A percentile compares a stretch with the other conserved stretches of the same genome.
phyloP scores from a whole-genome alignment of 30 jellyfish, hydroid and myxozoan species.

The Nemopilema nomurai region DNA sequence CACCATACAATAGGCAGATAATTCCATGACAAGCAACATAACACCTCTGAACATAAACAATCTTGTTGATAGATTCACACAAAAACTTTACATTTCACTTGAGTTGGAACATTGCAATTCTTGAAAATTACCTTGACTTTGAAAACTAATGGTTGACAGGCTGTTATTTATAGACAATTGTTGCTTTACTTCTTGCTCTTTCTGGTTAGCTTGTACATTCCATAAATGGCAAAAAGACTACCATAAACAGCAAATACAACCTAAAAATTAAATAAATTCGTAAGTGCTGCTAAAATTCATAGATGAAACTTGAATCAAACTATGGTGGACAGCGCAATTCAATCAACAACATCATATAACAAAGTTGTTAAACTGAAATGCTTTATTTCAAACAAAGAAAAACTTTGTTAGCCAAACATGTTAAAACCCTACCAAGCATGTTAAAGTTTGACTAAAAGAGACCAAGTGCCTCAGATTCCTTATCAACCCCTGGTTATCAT shows the following conservation, averaged over 20 bases:
- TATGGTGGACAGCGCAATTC: background rate
- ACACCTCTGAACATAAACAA: background rate
- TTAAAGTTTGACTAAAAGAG: too few species aligned
- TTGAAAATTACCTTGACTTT: background rate
- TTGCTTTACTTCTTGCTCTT: slow-evolving; percentile 27
- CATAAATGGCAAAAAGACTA: slow-evolving; percentile 52
- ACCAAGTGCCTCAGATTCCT: too few species aligned
- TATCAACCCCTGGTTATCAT: too few species aligned
- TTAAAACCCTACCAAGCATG: too few species aligned
- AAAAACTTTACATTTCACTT: background rate
- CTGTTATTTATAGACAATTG: background rate
- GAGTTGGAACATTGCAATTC: background rate
- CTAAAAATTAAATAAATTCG: slow-evolving; percentile 15
- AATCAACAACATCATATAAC: too few species aligned
- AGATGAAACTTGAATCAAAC: background rate
- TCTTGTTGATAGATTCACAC: background rate
- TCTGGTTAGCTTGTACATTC: slow-evolving; percentile 47
- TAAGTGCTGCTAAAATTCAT: background rate
- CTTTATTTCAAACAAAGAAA: too few species aligned
- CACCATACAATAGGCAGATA: background rate
- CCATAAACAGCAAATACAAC: slow-evolving; percentile 75
- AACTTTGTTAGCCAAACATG: too few species aligned
- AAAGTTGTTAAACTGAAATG: too few species aligned
- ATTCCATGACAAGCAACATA: background rate
- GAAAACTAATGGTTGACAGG: too few species aligned